phyloP scores from a whole-genome alignment of 2,888 invertebrate species.

The Cheilosia impressa region DNA sequence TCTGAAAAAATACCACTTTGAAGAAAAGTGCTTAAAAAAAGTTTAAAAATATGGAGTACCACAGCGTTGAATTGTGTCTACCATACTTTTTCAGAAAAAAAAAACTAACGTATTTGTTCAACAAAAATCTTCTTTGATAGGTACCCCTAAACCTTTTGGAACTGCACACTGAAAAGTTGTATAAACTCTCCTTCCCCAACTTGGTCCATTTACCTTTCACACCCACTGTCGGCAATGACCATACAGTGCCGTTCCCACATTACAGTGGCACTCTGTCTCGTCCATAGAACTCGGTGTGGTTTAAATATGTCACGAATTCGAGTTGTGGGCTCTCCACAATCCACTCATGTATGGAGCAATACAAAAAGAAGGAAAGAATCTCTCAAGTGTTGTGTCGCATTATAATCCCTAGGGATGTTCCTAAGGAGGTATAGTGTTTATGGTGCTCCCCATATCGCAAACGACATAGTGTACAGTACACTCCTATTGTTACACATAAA shows the following conservation, averaged over 20 bases:
- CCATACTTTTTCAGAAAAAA: too few relatives aligned
- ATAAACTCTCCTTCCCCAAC: background rate
- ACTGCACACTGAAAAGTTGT: background rate
- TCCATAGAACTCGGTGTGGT: slow-evolving; percentile 32
- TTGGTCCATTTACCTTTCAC: slow-evolving; percentile 9
- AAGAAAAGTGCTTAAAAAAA: too few relatives aligned
- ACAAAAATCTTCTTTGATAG: too few relatives aligned
- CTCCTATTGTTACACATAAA: slow-evolving; percentile 71
- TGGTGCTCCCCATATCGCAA: slow-evolving; percentile 39
- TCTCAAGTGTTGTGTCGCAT: slow-evolving; percentile 70
- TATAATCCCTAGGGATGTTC: slow-evolving; percentile 70
- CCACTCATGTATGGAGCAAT: slow-evolving; percentile 53
- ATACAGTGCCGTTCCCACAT: slow-evolving; percentile 60
- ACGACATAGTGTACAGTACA: slow-evolving; percentile 36
- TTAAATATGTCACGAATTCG: slow-evolving; percentile 73
- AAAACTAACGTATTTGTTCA: too few relatives aligned
- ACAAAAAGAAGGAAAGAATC: slow-evolving; percentile 44
- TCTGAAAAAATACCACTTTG: too few relatives aligned
- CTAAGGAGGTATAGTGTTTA: slow-evolving; percentile 50
- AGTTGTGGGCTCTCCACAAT: slow-evolving; percentile 47
- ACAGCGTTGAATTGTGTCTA: background rate
- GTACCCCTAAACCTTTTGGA: too few relatives aligned
- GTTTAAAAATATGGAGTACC: background rate
- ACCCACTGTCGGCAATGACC: slow-evolving; percentile 39
- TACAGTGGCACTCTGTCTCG: slow-evolving; percentile 52